phyloP scores from a whole-genome alignment of 37 sponge, comb jelly and placozoan species.

The Ephydatia muelleri region DNA sequence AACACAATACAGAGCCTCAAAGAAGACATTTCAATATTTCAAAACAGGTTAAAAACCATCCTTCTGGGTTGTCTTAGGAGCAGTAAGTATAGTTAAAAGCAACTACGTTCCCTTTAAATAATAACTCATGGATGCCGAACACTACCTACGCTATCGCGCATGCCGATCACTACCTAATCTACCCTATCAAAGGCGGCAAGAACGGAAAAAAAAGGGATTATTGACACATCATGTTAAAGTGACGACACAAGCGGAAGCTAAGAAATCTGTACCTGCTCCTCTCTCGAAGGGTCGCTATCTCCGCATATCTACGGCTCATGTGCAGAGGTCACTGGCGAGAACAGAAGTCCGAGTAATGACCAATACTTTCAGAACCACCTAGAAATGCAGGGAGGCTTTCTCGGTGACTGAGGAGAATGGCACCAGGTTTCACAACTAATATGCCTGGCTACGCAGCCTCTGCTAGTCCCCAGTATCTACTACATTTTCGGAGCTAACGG shows the following conservation, averaged over 20 bases:
- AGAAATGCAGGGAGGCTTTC: neutral
- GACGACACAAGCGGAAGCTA: neutral
- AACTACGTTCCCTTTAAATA: no score
- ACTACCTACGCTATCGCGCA: no score
- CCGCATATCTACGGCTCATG: conserved; percentile 14
- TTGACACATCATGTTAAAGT: neutral
- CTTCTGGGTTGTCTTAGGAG: no score
- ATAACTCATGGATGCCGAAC: no score
- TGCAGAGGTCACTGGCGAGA: conserved; percentile 15
- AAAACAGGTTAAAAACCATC: no score
- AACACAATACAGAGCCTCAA: no score
- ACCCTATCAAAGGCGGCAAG: neutral
- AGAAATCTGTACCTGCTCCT: neutral
- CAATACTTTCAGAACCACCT: conserved; percentile 18
- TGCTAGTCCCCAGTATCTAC: no score
- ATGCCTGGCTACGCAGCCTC: no score
- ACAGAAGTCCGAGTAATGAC: conserved; percentile 18
- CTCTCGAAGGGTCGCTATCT: conserved; percentile 21
- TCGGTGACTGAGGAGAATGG: neutral
- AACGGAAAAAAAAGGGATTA: neutral
- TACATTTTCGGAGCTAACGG: no score
- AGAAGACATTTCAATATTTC: no score
- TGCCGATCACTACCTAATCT: no score
- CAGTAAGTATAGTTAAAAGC: no score
- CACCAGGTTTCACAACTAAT: neutral